A percentile compares a stretch with the other conserved stretches of the same genome.
These are phyloP conservation scores for Misgurnus mizolepis DNA, from an alignment of 2,113 vertebrate genomes.

Conservation along the genomic window DNA sequence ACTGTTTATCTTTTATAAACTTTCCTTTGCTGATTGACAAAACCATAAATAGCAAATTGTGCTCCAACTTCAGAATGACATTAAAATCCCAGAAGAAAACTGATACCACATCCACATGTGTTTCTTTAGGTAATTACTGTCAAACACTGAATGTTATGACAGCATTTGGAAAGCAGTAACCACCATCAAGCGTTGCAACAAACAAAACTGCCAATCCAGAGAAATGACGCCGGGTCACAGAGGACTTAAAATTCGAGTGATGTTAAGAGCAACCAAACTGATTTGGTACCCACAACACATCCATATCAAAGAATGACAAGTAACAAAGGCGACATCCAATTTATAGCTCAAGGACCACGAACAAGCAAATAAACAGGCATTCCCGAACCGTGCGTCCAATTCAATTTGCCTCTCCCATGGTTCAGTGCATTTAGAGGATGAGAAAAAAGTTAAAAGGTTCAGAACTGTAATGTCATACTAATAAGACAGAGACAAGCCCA, in stretches of 20 bases:
- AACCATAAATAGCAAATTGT: background rate
- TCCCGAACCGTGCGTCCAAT: constrained; percentile 61
- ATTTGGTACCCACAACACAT: constrained; percentile 57
- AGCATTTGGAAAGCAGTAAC: background rate
- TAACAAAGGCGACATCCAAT: constrained; percentile 75
- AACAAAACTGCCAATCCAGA: constrained; percentile 63
- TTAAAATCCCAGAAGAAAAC: constrained; percentile 18
- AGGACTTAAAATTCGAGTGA: constrained; percentile 62
- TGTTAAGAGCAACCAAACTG: constrained; percentile 70
- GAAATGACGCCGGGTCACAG: constrained; percentile 60
- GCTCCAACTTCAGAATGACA: background rate
- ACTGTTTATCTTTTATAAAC: constrained; percentile 23
- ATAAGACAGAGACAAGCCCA: constrained; percentile 34
- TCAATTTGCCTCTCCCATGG: constrained; percentile 72
- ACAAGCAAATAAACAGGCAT: constrained; percentile 77
- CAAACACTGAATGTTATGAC: constrained; percentile 13
- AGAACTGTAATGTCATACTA: constrained; percentile 67
- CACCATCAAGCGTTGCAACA: constrained; percentile 3
- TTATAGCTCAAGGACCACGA: constrained; percentile 72
- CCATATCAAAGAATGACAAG: constrained; percentile 67
- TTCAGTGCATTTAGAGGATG: constrained; percentile 57
- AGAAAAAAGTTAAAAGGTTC: constrained; percentile 59
- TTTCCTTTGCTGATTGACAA: constrained; percentile 1
- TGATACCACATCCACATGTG: constrained; percentile 13
- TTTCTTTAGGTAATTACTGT: constrained; percentile 29